Base-by-base conservation (phyloP, 2,888 invertebrate species). In the Hemithea aestivaria region DNA sequence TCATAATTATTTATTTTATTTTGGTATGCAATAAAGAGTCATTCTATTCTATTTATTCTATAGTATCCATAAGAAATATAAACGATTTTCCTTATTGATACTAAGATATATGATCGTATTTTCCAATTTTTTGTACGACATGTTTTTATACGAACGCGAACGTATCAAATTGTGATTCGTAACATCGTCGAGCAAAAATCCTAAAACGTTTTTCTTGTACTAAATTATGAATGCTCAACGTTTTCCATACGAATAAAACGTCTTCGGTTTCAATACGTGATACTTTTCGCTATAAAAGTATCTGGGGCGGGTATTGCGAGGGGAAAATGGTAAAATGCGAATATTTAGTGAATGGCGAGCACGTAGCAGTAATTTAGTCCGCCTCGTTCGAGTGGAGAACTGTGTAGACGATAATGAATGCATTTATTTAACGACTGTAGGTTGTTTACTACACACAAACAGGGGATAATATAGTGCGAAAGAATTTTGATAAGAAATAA, bases 281-380 rank as follows among this genome's bases (percentile, higher is more conserved):
- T 38, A 40, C 47, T 55, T 51, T 31, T 25, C 38, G 45, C 55
- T 62, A 53, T 62, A 51, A 55, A 51, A 34, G 51, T 44, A 43
- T 60, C 51, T 53, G 34, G 30, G 44, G 38, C 24, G 40, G 55
- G 48, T 24, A n/a, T 2, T 9, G 9, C 26, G 26, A 30, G 31
- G 56, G 49, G 30, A 28, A 44, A 41, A 45, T 43, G 50, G 60
- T 47, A 56, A 53, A 50, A 16, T 16, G 16, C 16, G 16, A 51
- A 58, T 66, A 66, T 73, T 57, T 74, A 77, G 65, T 61, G 66
- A 48, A 80, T 73, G 70, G 61, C 60, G 60, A 65, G 66, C 78
- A 77, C 80, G 81, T 77, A 70, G 62, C 67, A 49, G 72, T 69
- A 74, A 73, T 78, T 73, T 72, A 66, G 65, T 54, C 55, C 57